Conservation (phyloP, 2,888 invertebrate genomes). For the Falcaria lacertinaria region DNA sequence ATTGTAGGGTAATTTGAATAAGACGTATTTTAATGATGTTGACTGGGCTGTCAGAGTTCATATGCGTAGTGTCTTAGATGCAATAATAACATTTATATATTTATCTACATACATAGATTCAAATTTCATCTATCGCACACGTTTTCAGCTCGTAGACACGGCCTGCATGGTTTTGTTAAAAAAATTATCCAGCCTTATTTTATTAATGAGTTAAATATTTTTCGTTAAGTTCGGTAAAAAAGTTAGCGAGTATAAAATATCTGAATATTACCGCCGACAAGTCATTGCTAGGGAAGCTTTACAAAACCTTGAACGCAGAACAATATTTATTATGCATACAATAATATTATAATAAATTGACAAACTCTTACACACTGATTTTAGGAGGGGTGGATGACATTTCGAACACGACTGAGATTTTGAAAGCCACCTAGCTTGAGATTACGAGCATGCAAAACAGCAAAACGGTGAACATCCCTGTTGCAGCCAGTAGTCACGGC, state of each 20-base stretch:
- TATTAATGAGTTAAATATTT: background rate
- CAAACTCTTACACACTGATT: slow-evolving; percentile 15
- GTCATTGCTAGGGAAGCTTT: slow-evolving; percentile 31
- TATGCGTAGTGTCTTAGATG: background rate
- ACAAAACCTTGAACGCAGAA: slow-evolving; percentile 23
- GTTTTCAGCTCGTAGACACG: background rate
- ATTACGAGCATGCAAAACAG: slow-evolving; percentile 42
- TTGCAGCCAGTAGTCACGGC: slow-evolving; percentile 23
- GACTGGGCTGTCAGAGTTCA: background rate
- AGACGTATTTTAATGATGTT: background rate
- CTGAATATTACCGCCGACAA: slow-evolving; percentile 7
- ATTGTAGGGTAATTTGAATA: too few relatives aligned
- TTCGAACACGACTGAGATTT: slow-evolving; percentile 24
- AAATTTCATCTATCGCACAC: background rate
- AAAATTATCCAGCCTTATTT: background rate
- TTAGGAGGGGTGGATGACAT: slow-evolving; percentile 9
- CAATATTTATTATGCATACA: slow-evolving; percentile 29
- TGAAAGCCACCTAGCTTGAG: slow-evolving; percentile 46
- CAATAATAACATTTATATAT: background rate
- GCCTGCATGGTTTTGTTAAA: background rate
- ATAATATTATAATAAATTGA: slow-evolving; percentile 8
- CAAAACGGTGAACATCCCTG: slow-evolving; percentile 22
- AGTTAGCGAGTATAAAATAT: background rate
- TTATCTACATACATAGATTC: slow-evolving; percentile 2
- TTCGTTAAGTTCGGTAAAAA: background rate